Evolutionary conservation across 1,140 invertebrate species (phyloP).

Genomic region (Drosophila arizonae): DNA sequence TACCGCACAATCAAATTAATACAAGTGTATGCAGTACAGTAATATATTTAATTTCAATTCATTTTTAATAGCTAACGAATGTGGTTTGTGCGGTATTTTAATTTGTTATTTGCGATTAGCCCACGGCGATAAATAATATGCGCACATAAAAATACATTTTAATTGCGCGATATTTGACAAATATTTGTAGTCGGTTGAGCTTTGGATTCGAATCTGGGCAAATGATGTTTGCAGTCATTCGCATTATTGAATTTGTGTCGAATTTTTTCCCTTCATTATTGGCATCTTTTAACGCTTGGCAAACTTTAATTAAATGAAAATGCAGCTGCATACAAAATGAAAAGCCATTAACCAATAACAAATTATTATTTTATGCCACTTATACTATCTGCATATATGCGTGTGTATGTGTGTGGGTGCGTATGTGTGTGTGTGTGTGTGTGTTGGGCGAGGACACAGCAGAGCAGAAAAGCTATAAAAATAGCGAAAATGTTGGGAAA

Average conservation of each 20-base stretch:
- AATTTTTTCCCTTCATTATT: slow-evolving; percentile 1
- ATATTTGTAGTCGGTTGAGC: too few species aligned
- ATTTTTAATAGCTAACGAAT: slow-evolving; percentile 6
- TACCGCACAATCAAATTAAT: slow-evolving; percentile 3
- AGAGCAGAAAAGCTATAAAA: neutral
- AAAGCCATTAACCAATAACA: slow-evolving; percentile 72
- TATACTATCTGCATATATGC: neutral
- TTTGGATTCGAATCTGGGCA: too few species aligned
- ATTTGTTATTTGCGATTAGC: neutral
- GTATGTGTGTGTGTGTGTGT: neutral
- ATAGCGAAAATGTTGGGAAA: slow-evolving; percentile 30
- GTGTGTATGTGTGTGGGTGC: neutral
- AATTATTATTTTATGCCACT: slow-evolving; percentile 55
- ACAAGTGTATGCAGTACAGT: too few species aligned
- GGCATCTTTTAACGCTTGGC: slow-evolving; percentile 12
- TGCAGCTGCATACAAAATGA: slow-evolving; percentile 56
- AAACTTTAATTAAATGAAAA: slow-evolving; percentile 71
- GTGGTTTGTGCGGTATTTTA: slow-evolving; percentile 3
- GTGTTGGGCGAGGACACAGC: slow-evolving; percentile 2
- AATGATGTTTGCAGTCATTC: too few species aligned
- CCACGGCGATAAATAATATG: neutral
- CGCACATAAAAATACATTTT: neutral
- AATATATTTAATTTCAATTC: too few species aligned
- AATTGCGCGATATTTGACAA: neutral
- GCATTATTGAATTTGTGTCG: neutral